Percentiles rank a stretch among this genome's conserved stretches.
Evolutionary conservation across 2,113 vertebrate genomes (phyloP).

Genomic region (Myxocyprinus asiaticus): DNA sequence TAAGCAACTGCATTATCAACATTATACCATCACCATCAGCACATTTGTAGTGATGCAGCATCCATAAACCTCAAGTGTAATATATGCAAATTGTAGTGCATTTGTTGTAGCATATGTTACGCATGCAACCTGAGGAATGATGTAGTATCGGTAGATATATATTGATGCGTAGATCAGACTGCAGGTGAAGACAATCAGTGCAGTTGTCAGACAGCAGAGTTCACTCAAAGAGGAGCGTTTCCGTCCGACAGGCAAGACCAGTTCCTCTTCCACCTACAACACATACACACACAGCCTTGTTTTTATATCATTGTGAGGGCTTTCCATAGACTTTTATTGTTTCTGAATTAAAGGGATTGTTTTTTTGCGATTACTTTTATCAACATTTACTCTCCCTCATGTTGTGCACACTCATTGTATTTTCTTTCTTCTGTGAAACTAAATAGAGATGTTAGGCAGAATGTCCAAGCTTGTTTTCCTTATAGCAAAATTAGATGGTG

Average conservation of each 20-base stretch:
- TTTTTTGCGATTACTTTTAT: no score
- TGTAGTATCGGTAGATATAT: conserved; percentile 93
- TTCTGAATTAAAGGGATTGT: no score
- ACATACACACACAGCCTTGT: neutral
- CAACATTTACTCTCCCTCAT: no score
- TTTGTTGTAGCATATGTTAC: neutral
- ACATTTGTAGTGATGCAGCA: neutral
- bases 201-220: conserved; percentile 88
- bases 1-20: neutral
- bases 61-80: no score
- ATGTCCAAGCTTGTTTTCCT: no score
- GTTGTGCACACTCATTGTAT: no score
- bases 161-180: conserved; percentile 87
- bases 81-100: neutral
- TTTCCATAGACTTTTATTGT: no score
- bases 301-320: no score
- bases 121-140: conserved; percentile 82
- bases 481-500: no score
- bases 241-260: conserved; percentile 63
- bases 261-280: conserved; percentile 71
- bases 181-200: conserved; percentile 85
- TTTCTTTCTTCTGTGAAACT: no score
- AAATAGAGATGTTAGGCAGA: no score
- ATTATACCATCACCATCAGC: neutral
- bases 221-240: conserved; percentile 79